These are phyloP conservation scores for Sinocyclocheilus anophthalmus DNA, from an alignment of 2,113 vertebrate species.

Conservation along the genomic window DNA sequence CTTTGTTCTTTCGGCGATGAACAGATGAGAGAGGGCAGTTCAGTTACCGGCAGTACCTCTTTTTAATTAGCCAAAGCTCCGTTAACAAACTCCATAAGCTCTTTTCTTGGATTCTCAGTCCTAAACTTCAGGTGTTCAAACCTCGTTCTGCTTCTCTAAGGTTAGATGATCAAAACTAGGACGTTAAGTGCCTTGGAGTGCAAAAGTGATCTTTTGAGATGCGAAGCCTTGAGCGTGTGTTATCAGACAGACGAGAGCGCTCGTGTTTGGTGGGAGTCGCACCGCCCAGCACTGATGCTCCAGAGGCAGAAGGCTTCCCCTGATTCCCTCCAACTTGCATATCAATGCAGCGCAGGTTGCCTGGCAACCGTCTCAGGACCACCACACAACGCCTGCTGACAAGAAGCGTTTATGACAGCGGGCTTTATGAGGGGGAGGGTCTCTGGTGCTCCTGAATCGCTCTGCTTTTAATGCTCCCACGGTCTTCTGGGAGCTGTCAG, in stretches of 20 bases:
- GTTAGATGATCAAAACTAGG: slow-evolving; percentile 16
- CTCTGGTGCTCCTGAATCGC: slow-evolving; percentile 7
- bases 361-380: slow-evolving; percentile 87
- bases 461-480: not conserved
- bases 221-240: slow-evolving; percentile 17
- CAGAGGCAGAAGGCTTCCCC: slow-evolving; percentile 75
- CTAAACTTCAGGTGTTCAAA: slow-evolving; percentile 49
- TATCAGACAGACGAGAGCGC: not conserved
- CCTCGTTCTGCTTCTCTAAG: slow-evolving; percentile 30
- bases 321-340: slow-evolving; percentile 79
- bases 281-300: slow-evolving; percentile 60
- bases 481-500: slow-evolving; percentile 7
- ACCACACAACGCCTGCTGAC: slow-evolving; percentile 70
- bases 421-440: slow-evolving; percentile 65
- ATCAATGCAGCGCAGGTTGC: slow-evolving; percentile 87
- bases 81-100: slow-evolving; percentile 22
- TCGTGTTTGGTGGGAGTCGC: slow-evolving; percentile 42
- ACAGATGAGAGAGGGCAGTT: slow-evolving; percentile 55
- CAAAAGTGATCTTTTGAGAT: slow-evolving; percentile 28
- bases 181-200: slow-evolving; percentile 49
- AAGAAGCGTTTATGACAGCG: slow-evolving; percentile 72
- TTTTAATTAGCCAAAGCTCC: slow-evolving; percentile 53
- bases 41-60: too few relatives aligned
- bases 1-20: slow-evolving; percentile 54
- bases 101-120: slow-evolving; percentile 5